phyloP scores from a whole-genome alignment of 2,113 vertebrate species.

The Brachyistius frenatus region DNA sequence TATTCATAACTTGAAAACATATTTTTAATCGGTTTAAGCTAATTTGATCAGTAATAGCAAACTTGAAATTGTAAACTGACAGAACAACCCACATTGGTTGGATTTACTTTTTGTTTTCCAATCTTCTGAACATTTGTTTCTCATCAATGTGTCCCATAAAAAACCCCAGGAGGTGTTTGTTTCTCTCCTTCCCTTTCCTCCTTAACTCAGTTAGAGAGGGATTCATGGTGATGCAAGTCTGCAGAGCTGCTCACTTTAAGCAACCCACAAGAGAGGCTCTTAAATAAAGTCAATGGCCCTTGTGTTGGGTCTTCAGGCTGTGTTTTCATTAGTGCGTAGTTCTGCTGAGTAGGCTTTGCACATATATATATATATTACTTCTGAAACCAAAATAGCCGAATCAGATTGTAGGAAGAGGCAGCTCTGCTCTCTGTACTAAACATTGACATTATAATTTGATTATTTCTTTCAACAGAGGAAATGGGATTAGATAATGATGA shows the following conservation, averaged over 20 bases:
- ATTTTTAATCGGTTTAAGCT: too few species aligned
- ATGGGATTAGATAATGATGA: slow-evolving; percentile 41
- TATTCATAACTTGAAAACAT: too few species aligned
- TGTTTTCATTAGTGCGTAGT: slow-evolving; percentile 10
- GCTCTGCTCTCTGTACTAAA: slow-evolving; percentile 1
- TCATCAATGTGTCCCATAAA: slow-evolving; percentile 6
- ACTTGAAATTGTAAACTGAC: background rate
- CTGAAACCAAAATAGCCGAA: background rate
- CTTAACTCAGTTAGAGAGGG: too few species aligned
- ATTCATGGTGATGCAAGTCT: too few species aligned
- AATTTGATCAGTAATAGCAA: background rate
- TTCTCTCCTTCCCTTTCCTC: too few species aligned
- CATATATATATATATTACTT: background rate
- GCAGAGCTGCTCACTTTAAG: too few species aligned
- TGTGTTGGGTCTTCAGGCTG: slow-evolving; percentile 4
- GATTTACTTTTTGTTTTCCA: background rate
- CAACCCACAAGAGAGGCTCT: slow-evolving; percentile 42
- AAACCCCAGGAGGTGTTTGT: too few species aligned
- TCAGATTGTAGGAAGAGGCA: slow-evolving; percentile 6
- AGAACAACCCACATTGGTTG: background rate
- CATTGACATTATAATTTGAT: slow-evolving; percentile 42
- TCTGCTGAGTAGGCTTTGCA: background rate
- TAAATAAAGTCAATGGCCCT: slow-evolving; percentile 15
- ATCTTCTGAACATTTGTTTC: slow-evolving; percentile 16
- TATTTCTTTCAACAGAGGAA: slow-evolving; percentile 60